These are phyloP conservation scores for Serripes groenlandicus DNA, from an alignment of 2,888 invertebrate genomes.

Conservation along the genomic window DNA sequence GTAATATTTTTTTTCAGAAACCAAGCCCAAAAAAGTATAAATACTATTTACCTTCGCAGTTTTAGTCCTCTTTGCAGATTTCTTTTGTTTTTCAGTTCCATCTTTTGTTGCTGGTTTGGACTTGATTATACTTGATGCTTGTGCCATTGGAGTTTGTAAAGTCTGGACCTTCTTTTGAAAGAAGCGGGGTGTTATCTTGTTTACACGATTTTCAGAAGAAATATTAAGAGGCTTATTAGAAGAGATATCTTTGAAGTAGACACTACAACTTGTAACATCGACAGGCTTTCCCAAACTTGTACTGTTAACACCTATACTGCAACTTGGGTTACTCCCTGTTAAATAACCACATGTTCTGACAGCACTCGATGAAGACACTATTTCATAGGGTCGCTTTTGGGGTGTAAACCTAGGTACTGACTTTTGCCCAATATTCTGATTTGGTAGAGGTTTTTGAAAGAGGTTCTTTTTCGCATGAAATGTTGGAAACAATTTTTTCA, in stretches of 20 bases:
- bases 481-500: slow-evolving; percentile 51
- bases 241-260: not conserved
- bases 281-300: no score
- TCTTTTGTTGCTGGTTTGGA: slow-evolving; percentile 8
- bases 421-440: not conserved
- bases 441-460: not conserved
- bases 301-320: no score
- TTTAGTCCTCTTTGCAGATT: slow-evolving; percentile 10
- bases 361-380: slow-evolving; percentile 2
- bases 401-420: slow-evolving; percentile 12
- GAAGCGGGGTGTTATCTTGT: slow-evolving; percentile 11
- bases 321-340: not conserved
- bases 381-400: not conserved
- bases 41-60: not conserved
- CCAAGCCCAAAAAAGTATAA: no score
- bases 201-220: not conserved
- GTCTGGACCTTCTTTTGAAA: slow-evolving; percentile 5
- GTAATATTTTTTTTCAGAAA: no score
- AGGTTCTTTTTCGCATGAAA: slow-evolving; percentile 43
- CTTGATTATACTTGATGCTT: not conserved
- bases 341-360: not conserved
- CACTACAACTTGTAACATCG: no score
- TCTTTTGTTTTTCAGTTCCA: not conserved
- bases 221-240: not conserved
- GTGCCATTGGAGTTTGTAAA: not conserved